Percentiles rank a stretch among this genome's conserved stretches.
These are phyloP conservation scores for Psix sp. DNA, from an alignment of 1,140 invertebrate genomes.

Conservation along the genomic window DNA sequence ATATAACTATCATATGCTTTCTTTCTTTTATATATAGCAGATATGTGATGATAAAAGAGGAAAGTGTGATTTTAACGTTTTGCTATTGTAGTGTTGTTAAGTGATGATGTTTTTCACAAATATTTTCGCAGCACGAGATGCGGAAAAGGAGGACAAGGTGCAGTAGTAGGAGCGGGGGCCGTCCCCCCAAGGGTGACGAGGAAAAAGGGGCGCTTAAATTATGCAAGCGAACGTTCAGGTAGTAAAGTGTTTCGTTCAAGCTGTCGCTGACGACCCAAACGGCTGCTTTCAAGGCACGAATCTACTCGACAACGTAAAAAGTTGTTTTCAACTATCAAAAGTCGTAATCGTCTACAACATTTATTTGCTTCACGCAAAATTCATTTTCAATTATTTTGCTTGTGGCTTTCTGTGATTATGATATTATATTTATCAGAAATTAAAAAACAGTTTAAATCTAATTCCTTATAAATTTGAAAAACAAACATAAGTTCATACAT, in stretches of 20 bases:
- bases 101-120: slow-evolving; percentile 63
- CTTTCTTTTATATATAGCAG: too few relatives aligned
- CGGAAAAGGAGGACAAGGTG: slow-evolving; percentile 50
- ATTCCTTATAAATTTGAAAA: too few relatives aligned
- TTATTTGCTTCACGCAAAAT: too few relatives aligned
- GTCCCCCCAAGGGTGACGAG: slow-evolving; percentile 35
- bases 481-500: too few relatives aligned
- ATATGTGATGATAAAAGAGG: too few relatives aligned
- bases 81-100: slow-evolving; percentile 4
- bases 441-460: too few relatives aligned
- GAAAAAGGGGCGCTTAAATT: slow-evolving; percentile 60
- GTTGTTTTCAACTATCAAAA: slow-evolving; percentile 13
- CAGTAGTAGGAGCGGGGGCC: slow-evolving; percentile 24
- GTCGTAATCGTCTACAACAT: not conserved
- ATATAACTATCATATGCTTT: too few relatives aligned
- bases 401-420: too few relatives aligned
- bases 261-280: slow-evolving; percentile 37
- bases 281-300: slow-evolving; percentile 28
- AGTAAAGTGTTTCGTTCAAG: slow-evolving; percentile 59
- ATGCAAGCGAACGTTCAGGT: slow-evolving; percentile 64
- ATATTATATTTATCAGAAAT: too few relatives aligned
- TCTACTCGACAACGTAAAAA: slow-evolving; percentile 17
- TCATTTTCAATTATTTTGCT: too few relatives aligned
- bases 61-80: not conserved
- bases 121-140: slow-evolving; percentile 63